Evolutionary conservation across 1,140 invertebrate genomes (phyloP).

Genomic region (Episyrphus balteatus): DNA sequence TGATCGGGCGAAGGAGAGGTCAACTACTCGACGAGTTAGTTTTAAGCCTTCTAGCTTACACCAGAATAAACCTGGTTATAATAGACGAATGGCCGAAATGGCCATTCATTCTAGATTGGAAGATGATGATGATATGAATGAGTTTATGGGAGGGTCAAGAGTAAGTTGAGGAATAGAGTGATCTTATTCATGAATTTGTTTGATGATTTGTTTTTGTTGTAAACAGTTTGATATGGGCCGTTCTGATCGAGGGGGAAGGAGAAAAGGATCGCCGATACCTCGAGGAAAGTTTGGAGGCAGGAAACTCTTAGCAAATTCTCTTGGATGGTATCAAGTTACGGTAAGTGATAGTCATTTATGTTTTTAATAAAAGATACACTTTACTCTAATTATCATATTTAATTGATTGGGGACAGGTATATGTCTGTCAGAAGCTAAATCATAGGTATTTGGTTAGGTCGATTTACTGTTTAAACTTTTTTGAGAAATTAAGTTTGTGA

Average conservation of each 20-base stretch:
- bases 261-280: slow-evolving; percentile 14
- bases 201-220: slow-evolving; percentile 9
- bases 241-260: slow-evolving; percentile 17
- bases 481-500: too few relatives aligned
- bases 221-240: slow-evolving; percentile 20
- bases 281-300: slow-evolving; percentile 22
- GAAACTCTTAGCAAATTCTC: slow-evolving; percentile 19
- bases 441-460: too few relatives aligned
- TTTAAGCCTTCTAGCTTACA: slow-evolving; percentile 22
- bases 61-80: slow-evolving; percentile 18
- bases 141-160: slow-evolving; percentile 1
- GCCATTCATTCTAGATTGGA: slow-evolving; percentile 20
- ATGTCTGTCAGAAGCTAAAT: too few relatives aligned
- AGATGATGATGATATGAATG: slow-evolving; percentile 28
- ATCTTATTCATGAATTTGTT: slow-evolving; percentile 14
- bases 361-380: too few relatives aligned
- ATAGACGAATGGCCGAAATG: slow-evolving; percentile 20
- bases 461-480: too few relatives aligned
- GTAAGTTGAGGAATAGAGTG: not conserved
- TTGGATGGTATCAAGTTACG: slow-evolving; percentile 34
- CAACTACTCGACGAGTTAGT: slow-evolving; percentile 26
- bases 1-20: slow-evolving; percentile 14
- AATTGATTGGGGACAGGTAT: too few relatives aligned
- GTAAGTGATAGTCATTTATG: too few relatives aligned
- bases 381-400: too few relatives aligned